phyloP scores from a whole-genome alignment of 2,113 vertebrate species.

The Callocephalon fimbriatum region DNA sequence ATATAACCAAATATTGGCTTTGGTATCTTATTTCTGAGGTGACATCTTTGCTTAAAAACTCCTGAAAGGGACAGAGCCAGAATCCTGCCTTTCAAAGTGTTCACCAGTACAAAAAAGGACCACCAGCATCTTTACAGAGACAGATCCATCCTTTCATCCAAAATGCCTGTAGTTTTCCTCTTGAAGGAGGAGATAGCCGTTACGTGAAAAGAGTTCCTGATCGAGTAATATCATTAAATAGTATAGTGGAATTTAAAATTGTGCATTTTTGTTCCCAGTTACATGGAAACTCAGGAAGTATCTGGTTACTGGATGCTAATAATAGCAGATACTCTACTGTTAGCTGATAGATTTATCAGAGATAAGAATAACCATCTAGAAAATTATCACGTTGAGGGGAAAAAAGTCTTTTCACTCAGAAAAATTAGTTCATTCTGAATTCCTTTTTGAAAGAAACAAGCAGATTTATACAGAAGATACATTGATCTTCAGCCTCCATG shows the following conservation, averaged over 20 bases:
- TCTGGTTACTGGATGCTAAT: constrained; percentile 27
- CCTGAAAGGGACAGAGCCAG: background rate
- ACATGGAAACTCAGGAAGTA: background rate
- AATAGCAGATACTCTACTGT: constrained; percentile 13
- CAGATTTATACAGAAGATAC: background rate
- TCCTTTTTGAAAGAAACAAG: background rate
- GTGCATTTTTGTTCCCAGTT: background rate
- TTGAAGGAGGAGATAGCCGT: background rate
- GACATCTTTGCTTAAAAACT: background rate
- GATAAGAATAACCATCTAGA: constrained; percentile 14
- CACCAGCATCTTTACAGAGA: background rate
- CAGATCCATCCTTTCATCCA: background rate
- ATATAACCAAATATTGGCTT: background rate
- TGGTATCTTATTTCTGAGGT: background rate
- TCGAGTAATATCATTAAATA: background rate
- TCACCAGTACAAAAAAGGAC: background rate
- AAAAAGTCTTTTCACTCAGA: background rate
- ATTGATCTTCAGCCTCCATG: background rate
- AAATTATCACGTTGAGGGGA: background rate
- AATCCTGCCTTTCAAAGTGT: background rate
- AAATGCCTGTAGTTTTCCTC: constrained; percentile 12
- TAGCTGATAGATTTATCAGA: constrained; percentile 4
- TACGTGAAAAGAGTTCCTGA: background rate
- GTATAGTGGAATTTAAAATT: background rate
- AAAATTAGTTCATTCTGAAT: constrained; percentile 4